Base-by-base conservation (phyloP, 2,888 invertebrate species). In the Pyrochroa serraticornis region DNA sequence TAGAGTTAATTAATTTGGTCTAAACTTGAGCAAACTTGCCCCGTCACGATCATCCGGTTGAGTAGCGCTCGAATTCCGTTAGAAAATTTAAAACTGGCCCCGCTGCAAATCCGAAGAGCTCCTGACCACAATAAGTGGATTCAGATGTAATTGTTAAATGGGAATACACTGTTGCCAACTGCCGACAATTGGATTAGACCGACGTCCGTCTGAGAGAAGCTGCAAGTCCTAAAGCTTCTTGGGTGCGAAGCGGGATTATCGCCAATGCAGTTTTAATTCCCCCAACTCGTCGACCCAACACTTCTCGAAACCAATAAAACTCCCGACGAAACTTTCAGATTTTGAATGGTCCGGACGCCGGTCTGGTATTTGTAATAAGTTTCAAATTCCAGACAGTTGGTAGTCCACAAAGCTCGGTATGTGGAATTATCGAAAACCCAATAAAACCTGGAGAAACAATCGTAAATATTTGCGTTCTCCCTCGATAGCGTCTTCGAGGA, bases 121-220 rank as follows among this genome's bases (percentile, higher is more conserved):
- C 51, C 49, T 50, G 60, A 60, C 66, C 66, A 52, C 64, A 60
- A 50, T 57, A 54, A 72, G 72, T 69, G 69, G 68, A 69, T 72
- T 72, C 69, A 57, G 68, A 63, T 70, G 72, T 72, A 69, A 70
- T 64, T 66, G 65, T 57, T 64, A 65, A 71, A 72, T 71, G 71
- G 66, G 65, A 69, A 68, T 63, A 51, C 60, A 61, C 45, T 60
- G 56, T 63, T 62, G 64, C 61, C 66, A 63, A 58, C 62, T 62
- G 54, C 33, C 60, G 57, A 60, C 64, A 66, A 64, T 66, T 64
- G 66, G 66, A 63, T 67, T 64, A 63, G 60, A 57, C 52, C 55
- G 57, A 55, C 58, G 54, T 57, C 60, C 49, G 59, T 62, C 63
- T 60, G 56, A 60, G 63, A 55, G 56, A 22, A 22, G 22, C 22